Evolutionary conservation across 1,140 invertebrate species (phyloP).

Genomic region (Drosophila ercepeae): DNA sequence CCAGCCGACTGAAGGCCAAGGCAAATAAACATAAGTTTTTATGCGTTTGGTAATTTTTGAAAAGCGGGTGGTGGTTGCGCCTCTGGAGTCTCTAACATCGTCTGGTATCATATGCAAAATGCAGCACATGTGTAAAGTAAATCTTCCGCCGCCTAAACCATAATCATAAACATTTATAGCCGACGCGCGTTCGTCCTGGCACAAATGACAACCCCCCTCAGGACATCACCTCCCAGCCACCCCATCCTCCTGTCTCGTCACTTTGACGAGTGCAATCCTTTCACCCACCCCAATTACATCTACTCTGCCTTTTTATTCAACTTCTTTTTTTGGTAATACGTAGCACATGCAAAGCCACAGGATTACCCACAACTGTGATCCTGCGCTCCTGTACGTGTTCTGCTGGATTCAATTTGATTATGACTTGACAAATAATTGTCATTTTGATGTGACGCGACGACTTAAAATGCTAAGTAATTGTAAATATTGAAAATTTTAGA

Average conservation of each 20-base stretch:
- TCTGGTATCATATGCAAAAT: conserved; percentile 72
- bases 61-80: conserved; percentile 40
- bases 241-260: conserved; percentile 44
- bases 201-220: conserved; percentile 39
- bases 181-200: conserved; percentile 52
- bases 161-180: conserved; percentile 82
- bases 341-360: conserved; percentile 73
- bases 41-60: conserved; percentile 65
- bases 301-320: conserved; percentile 10
- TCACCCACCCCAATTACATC: conserved; percentile 20
- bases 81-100: conserved; percentile 30
- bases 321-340: conserved; percentile 26
- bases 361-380: conserved; percentile 77
- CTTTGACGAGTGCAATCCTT: conserved; percentile 79
- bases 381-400: conserved; percentile 30
- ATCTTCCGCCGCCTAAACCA: conserved; percentile 70
- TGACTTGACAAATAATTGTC: conserved; percentile 83
- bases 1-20: conserved; percentile 62
- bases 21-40: conserved; percentile 83
- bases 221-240: conserved; percentile 20
- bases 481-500: conserved; percentile 75
- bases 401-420: conserved; percentile 71
- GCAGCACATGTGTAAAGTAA: conserved; percentile 80
- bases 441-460: conserved; percentile 75
- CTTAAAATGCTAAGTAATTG: conserved; percentile 80